Conservation (phyloP, 2,113 vertebrate genomes). For the Irena cyanogastra region DNA sequence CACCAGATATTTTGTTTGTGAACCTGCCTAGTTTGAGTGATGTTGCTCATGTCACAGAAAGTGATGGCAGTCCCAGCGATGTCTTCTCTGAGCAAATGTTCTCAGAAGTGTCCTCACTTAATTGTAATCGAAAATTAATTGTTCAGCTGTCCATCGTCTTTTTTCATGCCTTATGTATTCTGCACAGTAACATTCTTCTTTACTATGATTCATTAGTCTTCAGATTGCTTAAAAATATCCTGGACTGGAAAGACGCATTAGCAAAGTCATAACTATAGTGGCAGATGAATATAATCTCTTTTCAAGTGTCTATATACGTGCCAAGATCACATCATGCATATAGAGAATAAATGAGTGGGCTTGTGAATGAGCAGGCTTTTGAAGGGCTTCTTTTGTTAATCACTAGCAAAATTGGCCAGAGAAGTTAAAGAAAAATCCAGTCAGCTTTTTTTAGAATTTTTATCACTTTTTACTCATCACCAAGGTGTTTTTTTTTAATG, state of each 20-base stretch:
- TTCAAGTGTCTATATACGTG: neutral
- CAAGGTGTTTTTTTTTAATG: neutral
- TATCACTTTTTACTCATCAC: neutral
- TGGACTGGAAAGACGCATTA: slow-evolving; percentile 31
- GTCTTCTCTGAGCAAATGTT: neutral
- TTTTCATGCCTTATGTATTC: slow-evolving; percentile 12
- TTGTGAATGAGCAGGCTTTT: slow-evolving; percentile 5
- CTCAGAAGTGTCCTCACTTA: neutral
- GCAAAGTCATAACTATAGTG: slow-evolving; percentile 29
- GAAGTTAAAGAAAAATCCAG: neutral
- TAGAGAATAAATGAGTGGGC: slow-evolving; percentile 21
- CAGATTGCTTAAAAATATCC: slow-evolving; percentile 52
- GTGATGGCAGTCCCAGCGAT: neutral
- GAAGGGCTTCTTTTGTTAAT: slow-evolving; percentile 1
- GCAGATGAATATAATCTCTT: slow-evolving; percentile 13
- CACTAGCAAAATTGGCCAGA: neutral
- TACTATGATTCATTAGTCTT: slow-evolving; percentile 41
- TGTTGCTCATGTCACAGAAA: neutral
- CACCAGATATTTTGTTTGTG: neutral
- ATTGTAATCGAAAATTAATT: slow-evolving; percentile 12
- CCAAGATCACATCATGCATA: slow-evolving; percentile 22
- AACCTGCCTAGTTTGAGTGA: neutral
- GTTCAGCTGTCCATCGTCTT: neutral
- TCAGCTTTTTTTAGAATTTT: neutral
- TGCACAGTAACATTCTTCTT: slow-evolving; percentile 42